Evolutionary conservation across 2,113 vertebrate species (phyloP).

Genomic region (Trinectes maculatus): DNA sequence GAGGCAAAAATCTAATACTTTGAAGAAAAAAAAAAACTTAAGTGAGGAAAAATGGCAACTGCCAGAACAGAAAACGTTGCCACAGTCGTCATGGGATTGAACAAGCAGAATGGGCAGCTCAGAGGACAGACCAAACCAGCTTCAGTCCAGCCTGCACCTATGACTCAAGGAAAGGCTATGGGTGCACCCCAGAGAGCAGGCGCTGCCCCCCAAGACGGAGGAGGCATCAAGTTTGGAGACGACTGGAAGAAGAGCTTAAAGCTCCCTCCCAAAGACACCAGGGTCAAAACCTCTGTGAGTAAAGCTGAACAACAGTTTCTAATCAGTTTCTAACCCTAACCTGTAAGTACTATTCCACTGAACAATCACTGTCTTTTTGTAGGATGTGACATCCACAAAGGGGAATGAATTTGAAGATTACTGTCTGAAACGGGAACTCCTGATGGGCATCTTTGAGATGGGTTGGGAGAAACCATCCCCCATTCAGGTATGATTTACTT

Average conservation of each 20-base stretch:
- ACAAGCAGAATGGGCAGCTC: constrained; percentile 83
- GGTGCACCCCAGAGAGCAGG: constrained; percentile 61
- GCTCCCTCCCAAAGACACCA: constrained; percentile 78
- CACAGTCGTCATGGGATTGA: constrained; percentile 78
- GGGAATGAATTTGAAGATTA: constrained; percentile 87
- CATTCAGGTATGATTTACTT: constrained; percentile 75
- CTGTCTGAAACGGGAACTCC: constrained; percentile 84
- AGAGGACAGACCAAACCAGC: constrained; percentile 78
- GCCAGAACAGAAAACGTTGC: constrained; percentile 79
- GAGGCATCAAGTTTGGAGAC: constrained; percentile 81
- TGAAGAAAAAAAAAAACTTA: constrained; percentile 27
- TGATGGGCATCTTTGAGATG: constrained; percentile 88
- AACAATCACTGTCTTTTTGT: constrained; percentile 10
- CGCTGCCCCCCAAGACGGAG: constrained; percentile 66
- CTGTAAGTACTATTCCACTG: neutral
- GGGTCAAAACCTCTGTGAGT: constrained; percentile 79
- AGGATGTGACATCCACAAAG: constrained; percentile 85
- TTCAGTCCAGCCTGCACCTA: constrained; percentile 67
- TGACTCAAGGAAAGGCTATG: constrained; percentile 67
- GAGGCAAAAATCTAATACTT: constrained; percentile 57
- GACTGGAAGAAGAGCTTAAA: constrained; percentile 80
- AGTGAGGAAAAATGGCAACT: constrained; percentile 69
- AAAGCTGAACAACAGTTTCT: neutral
- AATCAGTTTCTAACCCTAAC: fast-evolving
- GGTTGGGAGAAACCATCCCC: constrained; percentile 87